Conservation (phyloP, 2,888 invertebrate genomes). For the Allygus modestus region DNA sequence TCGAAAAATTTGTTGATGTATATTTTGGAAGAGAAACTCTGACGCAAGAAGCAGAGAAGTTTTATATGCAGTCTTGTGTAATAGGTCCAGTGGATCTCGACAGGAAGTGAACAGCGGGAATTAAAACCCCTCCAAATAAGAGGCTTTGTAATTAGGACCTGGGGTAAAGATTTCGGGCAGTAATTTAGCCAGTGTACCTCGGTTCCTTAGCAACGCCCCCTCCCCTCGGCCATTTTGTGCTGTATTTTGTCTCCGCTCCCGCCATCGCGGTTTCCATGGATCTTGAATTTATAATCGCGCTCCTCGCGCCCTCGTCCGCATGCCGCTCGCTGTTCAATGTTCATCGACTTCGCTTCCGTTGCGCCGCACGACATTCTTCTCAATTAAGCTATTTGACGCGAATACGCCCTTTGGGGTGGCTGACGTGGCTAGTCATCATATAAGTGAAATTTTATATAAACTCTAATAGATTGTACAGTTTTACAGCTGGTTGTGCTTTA, state of each 20-base stretch:
- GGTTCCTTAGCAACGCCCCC: constrained; percentile 58
- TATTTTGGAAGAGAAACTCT: too few species aligned
- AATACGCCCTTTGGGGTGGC: too few species aligned
- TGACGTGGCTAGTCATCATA: too few species aligned
- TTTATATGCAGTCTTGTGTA: background rate
- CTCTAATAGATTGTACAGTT: too few species aligned
- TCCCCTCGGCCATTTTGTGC: constrained; percentile 58
- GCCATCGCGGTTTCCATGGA: constrained; percentile 62
- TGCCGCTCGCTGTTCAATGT: background rate
- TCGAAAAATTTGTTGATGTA: too few species aligned
- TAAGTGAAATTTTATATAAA: too few species aligned
- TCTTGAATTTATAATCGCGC: constrained; percentile 64
- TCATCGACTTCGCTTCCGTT: background rate
- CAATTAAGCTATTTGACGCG: too few species aligned
- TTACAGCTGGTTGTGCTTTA: too few species aligned
- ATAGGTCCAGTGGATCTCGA: background rate
- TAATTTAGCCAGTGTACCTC: constrained; percentile 61
- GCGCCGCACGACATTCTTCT: too few species aligned
- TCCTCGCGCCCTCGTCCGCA: background rate
- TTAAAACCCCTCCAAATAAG: constrained; percentile 60
- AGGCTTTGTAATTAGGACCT: constrained; percentile 61
- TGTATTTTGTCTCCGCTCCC: constrained; percentile 59
- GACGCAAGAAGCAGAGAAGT: background rate
- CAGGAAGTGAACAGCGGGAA: constrained; percentile 51
- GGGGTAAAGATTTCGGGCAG: constrained; percentile 63